These are phyloP conservation scores for Ferrisia virgata DNA, from an alignment of 2,888 invertebrate species.

Conservation along the genomic window DNA sequence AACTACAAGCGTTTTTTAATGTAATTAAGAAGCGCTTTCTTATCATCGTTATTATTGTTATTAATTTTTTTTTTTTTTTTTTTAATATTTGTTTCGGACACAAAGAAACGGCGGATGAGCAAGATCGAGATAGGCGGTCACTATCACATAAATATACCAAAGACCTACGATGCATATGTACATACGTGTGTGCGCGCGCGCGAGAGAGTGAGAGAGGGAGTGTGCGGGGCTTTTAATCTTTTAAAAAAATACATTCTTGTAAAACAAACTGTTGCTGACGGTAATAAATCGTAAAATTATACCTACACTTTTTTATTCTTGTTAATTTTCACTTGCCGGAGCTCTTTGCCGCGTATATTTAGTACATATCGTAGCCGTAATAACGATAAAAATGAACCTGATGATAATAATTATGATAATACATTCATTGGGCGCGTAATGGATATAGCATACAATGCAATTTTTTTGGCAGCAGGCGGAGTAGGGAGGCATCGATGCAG, in stretches of 20 bases:
- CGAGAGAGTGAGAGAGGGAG: neutral
- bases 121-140: conserved; percentile 38
- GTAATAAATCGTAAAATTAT: conserved; percentile 36
- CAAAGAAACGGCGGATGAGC: conserved; percentile 37
- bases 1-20: conserved; percentile 21
- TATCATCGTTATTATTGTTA: conserved; percentile 33
- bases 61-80: conserved; percentile 25
- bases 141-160: conserved; percentile 15
- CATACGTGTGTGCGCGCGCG: neutral
- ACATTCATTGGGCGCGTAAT: conserved; percentile 35
- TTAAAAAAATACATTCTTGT: conserved; percentile 33
- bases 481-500: neutral
- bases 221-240: neutral
- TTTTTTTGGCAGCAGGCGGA: neutral
- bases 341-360: neutral
- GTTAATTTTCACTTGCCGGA: conserved; percentile 23
- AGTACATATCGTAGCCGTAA: neutral
- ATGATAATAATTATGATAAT: conserved; percentile 27
- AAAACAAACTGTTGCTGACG: conserved; percentile 34
- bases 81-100: neutral
- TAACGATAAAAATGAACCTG: conserved; percentile 11
- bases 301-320: conserved; percentile 18
- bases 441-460: neutral
- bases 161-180: neutral
- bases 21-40: conserved; percentile 38